phyloP scores from a whole-genome alignment of 2,797 vertebrate species.

The Vireo griseus region DNA sequence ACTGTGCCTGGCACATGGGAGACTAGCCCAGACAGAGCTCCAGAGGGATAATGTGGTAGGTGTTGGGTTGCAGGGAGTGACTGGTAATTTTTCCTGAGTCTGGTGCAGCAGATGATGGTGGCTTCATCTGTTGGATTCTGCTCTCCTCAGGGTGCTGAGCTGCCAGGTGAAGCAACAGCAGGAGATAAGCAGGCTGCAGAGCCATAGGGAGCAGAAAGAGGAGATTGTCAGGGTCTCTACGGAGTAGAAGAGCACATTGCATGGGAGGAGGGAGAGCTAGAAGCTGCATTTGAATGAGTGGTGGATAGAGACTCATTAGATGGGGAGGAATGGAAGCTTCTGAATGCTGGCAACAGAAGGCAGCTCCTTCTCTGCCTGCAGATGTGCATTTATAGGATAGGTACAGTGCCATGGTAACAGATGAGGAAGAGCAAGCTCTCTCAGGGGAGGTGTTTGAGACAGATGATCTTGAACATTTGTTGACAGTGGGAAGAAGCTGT shows the following conservation, averaged over 20 bases:
- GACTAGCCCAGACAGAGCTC: background rate
- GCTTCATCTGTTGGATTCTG: background rate
- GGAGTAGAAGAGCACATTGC: background rate
- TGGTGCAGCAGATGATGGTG: background rate
- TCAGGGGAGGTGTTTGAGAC: background rate
- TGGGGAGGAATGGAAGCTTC: background rate
- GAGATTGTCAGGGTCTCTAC: background rate
- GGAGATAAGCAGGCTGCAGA: background rate
- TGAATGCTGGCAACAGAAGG: background rate
- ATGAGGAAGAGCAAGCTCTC: background rate
- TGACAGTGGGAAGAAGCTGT: background rate
- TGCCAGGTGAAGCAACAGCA: background rate
- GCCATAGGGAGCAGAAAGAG: background rate
- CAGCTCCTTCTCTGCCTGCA: background rate
- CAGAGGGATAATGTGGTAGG: background rate
- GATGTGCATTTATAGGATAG: background rate
- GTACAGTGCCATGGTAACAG: conserved; percentile 23
- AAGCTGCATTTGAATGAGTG: background rate
- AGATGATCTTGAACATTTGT: background rate
- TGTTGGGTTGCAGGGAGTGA: background rate
- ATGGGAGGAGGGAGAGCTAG: background rate
- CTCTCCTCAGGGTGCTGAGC: background rate
- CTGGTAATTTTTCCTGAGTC: background rate
- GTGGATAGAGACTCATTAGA: background rate
- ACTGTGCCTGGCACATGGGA: background rate